Base-by-base conservation (phyloP, 2,888 invertebrate genomes). In the Ornithoptera alexandrae region DNA sequence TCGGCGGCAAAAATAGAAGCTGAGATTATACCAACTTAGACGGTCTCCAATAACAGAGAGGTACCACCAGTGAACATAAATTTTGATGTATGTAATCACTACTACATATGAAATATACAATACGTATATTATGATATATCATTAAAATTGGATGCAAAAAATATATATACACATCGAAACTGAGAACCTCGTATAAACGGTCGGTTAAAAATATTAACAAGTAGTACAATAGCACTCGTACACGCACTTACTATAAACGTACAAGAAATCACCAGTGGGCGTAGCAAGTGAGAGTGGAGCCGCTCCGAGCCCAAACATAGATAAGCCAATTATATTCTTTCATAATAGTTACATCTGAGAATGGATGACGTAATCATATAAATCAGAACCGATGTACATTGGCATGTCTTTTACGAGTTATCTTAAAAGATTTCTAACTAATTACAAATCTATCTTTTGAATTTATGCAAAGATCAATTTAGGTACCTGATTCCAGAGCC, bases 291-390 rank as follows among this genome's bases (percentile, higher is more conserved):
- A 84, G 82, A 84, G 80, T 75, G 72, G 74, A 70, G 74, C 72
- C 76, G 74, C 77, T 79, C 78, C 78, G 78, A 81, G 78, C 78
- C 79, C 75, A 78, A 76, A 74, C 77, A 73, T 80, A 75, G 80
- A 77, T 83, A 85, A 78, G 78, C 79, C 81, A 74, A 79, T 84
- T 83, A 84, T 84, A 82, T 78, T 82, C 78, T 81, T 79, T 80
- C 78, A 82, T 81, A 81, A 83, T 77, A 77, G 75, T 72, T 76
- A 75, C 79, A 77, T 80, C 42, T 18, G 53, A 46, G 67, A 46
- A 58, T 39, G 30, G 46, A 50, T 63, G 58, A 69, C 39, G 61
- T 61, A 65, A 69, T 53, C 24, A 39, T 30, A 53, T 5, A 62
- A 42, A 46, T 62, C 65, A 69, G 57, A 56, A n/a, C 17, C 12